Conservation (phyloP, 2,113 vertebrate species). For the Pampusana beccarii region DNA sequence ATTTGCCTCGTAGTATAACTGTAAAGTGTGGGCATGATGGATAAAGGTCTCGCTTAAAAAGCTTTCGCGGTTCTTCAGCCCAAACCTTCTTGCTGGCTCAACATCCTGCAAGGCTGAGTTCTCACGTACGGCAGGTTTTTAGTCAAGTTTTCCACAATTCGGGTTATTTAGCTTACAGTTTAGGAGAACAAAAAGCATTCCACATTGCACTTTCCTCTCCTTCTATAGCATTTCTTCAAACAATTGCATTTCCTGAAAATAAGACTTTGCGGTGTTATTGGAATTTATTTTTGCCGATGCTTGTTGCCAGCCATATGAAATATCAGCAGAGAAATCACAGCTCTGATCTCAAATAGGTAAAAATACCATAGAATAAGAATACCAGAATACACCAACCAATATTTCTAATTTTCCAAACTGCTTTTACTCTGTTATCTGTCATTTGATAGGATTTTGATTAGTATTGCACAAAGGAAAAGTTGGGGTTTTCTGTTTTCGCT, state of each 20-base stretch:
- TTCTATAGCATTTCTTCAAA: background rate
- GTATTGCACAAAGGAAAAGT: background rate
- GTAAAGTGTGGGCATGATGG: rapidly evolving
- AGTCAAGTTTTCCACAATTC: background rate
- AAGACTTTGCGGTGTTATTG: rapidly evolving
- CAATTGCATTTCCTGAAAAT: background rate
- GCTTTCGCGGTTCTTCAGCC: background rate
- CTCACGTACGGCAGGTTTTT: rapidly evolving
- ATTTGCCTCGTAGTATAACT: background rate
- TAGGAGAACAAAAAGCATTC: background rate
- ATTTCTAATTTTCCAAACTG: background rate
- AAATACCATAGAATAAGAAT: background rate
- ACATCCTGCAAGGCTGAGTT: background rate
- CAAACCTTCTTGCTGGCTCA: background rate
- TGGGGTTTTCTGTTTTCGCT: background rate
- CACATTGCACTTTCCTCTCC: background rate
- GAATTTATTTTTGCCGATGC: background rate
- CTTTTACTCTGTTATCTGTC: background rate
- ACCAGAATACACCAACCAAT: background rate
- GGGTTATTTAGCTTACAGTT: background rate
- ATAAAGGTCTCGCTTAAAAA: background rate
- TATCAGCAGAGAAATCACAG: background rate
- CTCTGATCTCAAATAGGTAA: background rate
- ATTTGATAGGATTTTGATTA: background rate
- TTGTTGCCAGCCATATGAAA: background rate